Conservation (phyloP, 1,140 invertebrate genomes). For the Sarcophaga peregrina region DNA sequence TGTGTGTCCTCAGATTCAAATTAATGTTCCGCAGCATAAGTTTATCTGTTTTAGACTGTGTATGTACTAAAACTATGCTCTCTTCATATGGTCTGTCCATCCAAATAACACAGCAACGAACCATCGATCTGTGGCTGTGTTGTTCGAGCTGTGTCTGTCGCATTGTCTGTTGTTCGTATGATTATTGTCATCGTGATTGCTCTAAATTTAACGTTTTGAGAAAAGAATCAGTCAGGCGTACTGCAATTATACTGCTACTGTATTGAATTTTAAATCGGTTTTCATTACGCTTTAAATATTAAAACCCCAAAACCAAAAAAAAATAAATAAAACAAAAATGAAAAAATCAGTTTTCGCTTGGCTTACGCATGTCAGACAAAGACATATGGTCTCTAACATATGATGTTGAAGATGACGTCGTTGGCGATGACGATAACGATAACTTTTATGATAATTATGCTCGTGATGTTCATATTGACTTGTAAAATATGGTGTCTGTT, state of each 20-base stretch:
- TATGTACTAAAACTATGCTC: slow-evolving; percentile 12
- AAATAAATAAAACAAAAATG: neutral
- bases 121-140: neutral
- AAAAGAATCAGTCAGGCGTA: slow-evolving; percentile 40
- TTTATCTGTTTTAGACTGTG: slow-evolving; percentile 13
- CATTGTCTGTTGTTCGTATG: neutral
- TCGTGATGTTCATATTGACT: no score
- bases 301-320: neutral
- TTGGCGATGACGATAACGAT: no score
- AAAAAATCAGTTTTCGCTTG: slow-evolving; percentile 24
- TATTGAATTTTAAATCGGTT: slow-evolving; percentile 36
- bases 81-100: slow-evolving; percentile 6
- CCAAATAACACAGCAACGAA: neutral
- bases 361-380: slow-evolving; percentile 28
- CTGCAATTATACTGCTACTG: slow-evolving; percentile 39
- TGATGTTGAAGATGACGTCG: slow-evolving; percentile 1
- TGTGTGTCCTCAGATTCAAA: slow-evolving; percentile 32
- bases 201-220: slow-evolving; percentile 23
- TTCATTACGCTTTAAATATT: slow-evolving; percentile 6
- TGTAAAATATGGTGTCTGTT: no score
- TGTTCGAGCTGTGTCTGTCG: neutral
- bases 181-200: slow-evolving; percentile 10
- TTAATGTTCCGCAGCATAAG: slow-evolving; percentile 24
- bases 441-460: no score
- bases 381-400: slow-evolving; percentile 33